Evolutionary conservation across 53 echinoderm and acorn worm species (phyloP), one percentile per base, ranked within the genome.

Genomic region (Echinarachnius parma): DNA sequence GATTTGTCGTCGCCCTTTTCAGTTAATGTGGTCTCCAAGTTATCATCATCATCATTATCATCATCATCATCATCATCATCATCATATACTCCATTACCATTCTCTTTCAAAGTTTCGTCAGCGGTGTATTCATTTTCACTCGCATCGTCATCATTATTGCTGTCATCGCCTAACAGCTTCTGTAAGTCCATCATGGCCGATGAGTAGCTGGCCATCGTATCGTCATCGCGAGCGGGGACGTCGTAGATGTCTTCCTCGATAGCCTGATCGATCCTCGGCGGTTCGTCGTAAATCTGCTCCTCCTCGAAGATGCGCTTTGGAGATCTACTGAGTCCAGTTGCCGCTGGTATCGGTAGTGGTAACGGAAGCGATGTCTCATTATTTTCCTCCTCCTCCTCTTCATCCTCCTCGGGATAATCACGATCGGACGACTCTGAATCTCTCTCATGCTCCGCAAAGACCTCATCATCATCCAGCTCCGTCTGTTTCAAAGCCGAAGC

Each of bases 231-330:
- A 3, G 74, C 56, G 3, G 74, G 74, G 3, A 72, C 57, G 37
- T 72, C 74, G 23, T 72, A 72, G 15, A 72, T 72, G 19, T 57
- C 55, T n/a, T 69, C 53, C 13, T 69, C 53, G n/a, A n/a, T n/a
- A n/a, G n/a, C n/a, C n/a, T n/a, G n/a, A 18, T 50, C 52, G n/a
- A 44, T 30, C 4, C 35, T 35, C n/a, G 74, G 44, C 21, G 74
- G 74, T 28, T 54, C 57, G 23, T 72, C 74, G 28, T 72, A 72
- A 15, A 72, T 72, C 56, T 34, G 24, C 16, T 72, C 74, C 39
- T 72, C 74, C 22, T 54, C 55, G 57, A 56, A 34, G 1, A 56
- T 18, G 28, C 57, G 55, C 28, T 68, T 68, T 52, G 49, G 34
- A 13, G 68, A 50, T 14, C 52, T 19, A 31, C 50, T 33, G 14